Conservation (phyloP, 2,113 vertebrate genomes). For the Muscicapa adusta region DNA sequence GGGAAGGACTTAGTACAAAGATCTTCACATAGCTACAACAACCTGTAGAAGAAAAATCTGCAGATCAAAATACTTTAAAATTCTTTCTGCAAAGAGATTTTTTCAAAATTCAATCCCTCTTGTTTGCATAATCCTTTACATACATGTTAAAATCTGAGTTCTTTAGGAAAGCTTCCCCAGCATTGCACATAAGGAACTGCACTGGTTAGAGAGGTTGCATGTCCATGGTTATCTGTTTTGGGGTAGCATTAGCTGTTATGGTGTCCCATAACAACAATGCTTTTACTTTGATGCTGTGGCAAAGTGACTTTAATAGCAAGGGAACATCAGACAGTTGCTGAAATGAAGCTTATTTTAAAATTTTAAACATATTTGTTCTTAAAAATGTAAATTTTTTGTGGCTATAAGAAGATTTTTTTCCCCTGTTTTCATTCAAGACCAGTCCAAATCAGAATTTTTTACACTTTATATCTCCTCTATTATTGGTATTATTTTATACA, state of each 20-base stretch:
- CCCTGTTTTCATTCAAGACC: background rate
- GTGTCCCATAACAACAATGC: background rate
- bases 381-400: background rate
- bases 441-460: background rate
- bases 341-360: background rate
- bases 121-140: background rate
- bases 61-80: background rate
- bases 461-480: background rate
- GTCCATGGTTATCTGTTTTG: background rate
- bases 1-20: background rate
- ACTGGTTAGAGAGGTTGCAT: background rate
- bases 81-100: background rate
- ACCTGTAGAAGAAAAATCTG: background rate
- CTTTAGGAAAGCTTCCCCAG: background rate
- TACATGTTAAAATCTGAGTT: background rate
- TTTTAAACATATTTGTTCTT: background rate
- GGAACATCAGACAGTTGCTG: background rate
- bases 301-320: background rate
- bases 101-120: background rate
- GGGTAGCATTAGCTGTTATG: background rate
- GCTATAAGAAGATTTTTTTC: background rate
- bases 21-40: background rate
- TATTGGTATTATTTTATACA: background rate
- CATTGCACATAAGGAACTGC: background rate
- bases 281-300: background rate